These are phyloP conservation scores for Geotrupes spiniger DNA, from an alignment of 2,888 invertebrate species.

Conservation along the genomic window DNA sequence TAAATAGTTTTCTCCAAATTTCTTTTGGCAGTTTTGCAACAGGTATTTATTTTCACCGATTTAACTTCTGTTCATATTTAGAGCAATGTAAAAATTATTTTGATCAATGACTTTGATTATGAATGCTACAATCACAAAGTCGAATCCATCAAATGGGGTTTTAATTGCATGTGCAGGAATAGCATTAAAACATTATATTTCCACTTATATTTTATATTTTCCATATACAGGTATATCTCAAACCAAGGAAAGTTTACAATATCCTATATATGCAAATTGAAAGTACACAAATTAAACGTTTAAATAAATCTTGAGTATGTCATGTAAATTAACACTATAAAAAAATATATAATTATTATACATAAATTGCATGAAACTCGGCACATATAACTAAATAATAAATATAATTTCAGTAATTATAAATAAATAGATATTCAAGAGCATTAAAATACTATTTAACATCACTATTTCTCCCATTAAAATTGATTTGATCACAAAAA, in stretches of 20 bases:
- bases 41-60: no score
- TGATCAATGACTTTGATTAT: no score
- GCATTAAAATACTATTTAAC: constrained; percentile 9
- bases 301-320: constrained; percentile 14
- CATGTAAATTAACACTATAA: not conserved
- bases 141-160: no score
- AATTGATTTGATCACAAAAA: constrained; percentile 10
- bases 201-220: not conserved
- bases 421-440: constrained; percentile 4
- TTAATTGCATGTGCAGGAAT: no score
- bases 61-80: no score
- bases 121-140: no score
- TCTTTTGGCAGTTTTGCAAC: no score
- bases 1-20: no score
- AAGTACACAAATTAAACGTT: constrained; percentile 14
- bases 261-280: constrained; percentile 11
- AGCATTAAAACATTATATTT: no score
- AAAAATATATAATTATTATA: not conserved
- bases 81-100: no score
- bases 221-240: constrained; percentile 10
- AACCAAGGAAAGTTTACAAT: constrained; percentile 5
- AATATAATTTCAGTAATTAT: not conserved
- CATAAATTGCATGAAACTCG: not conserved
- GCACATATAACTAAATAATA: not conserved
- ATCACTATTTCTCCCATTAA: not conserved